Conservation (phyloP, 2,113 vertebrate genomes). For the Ondatra zibethicus region DNA sequence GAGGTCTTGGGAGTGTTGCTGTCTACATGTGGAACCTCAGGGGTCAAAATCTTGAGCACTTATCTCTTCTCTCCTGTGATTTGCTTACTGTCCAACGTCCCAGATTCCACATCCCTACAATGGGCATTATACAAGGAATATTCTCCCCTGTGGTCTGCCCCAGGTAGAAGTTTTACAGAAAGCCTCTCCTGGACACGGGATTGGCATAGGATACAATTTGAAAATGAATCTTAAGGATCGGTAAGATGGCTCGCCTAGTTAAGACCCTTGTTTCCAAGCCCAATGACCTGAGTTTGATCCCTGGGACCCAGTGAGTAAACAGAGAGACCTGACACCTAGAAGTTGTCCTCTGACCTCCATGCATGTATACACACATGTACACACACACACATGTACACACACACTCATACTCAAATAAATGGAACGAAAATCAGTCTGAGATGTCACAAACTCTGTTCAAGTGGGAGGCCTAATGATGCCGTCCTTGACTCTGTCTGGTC, state of each 20-base stretch:
- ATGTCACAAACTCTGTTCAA: background rate
- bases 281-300: background rate
- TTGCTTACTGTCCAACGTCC: background rate
- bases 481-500: background rate
- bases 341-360: background rate
- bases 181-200: background rate
- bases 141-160: background rate
- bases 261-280: background rate
- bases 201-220: constrained; percentile 11
- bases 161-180: background rate
- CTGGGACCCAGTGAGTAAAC: too few species aligned
- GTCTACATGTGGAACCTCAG: background rate
- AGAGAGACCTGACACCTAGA: background rate
- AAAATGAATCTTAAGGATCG: background rate
- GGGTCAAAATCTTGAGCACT: background rate
- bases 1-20: background rate
- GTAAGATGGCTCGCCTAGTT: background rate
- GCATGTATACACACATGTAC: background rate
- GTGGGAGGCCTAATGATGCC: background rate
- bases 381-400: accelerated
- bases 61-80: background rate
- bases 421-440: background rate
- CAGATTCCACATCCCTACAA: background rate
- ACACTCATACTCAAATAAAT: background rate
- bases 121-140: background rate